Base-by-base conservation (phyloP, 2,113 vertebrate species). In the Neogobius melanostomus region DNA sequence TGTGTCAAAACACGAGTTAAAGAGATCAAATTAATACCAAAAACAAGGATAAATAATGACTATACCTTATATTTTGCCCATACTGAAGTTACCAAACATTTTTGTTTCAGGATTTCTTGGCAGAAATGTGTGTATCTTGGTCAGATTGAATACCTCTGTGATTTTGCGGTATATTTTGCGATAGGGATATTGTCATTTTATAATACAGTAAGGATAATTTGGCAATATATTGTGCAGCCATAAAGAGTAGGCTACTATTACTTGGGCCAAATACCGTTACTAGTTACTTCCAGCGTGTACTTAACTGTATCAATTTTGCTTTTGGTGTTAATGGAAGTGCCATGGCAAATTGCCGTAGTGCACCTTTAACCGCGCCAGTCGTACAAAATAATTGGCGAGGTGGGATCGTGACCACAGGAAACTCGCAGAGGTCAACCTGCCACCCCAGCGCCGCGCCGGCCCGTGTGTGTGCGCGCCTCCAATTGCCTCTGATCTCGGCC, bases 401-500 rank as follows among this genome's bases (percentile, higher is more conserved):
- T 82, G 75, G 68, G 69, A 77, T 46, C 76, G 61, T 72, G 75
- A 83, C 76, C 75, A 75, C 60, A 77, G 72, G 69, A 80, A 85
- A 79, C 74, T 84, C 69, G 50, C 68, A 80, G 81, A 88, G 89
- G 86, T 86, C 82, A 87, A 65, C 69, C 75, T 52, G 76, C 81
- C 76, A 65, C 17, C 68, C 69, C 66, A 46, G 59, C 56, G 43
- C 71, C 59, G 16, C 72, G 77, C 75, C 75, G 66, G 69, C 70
- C 75, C 81, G 57, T 53, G 28, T 12, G 60, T 60, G 50, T 57
- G 48, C 1, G 47, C 66, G 82, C 73, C 82, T 85, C 74, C 76
- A 69, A 71, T 83, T 87, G 69, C 76, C 82, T 86, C 85, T 87
- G 87, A 86, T 91, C 84, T 82, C 66, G 82, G 77, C 82, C 90